A percentile compares a stretch with the other conserved stretches of the same genome.
These are phyloP conservation scores for Nycticryphes semicollaris DNA, from an alignment of 2,113 vertebrate genomes.

Conservation along the genomic window DNA sequence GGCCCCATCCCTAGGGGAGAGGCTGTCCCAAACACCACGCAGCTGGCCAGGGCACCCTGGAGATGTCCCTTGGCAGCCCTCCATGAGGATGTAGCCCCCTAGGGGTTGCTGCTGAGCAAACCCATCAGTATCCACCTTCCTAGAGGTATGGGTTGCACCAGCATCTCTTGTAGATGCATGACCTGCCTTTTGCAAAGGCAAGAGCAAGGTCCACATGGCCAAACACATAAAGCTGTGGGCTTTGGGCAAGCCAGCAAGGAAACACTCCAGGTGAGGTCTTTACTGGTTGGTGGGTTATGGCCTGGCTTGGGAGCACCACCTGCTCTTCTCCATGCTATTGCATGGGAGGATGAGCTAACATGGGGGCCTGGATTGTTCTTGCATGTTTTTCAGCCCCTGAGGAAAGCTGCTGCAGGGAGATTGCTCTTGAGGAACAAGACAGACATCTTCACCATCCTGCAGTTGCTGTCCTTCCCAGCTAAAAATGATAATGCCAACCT, in stretches of 20 bases:
- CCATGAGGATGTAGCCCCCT: background rate
- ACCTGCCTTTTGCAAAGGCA: background rate
- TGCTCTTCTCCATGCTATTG: background rate
- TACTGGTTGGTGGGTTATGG: background rate
- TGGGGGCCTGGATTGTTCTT: accelerated
- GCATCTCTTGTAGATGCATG: background rate
- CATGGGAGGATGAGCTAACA: background rate
- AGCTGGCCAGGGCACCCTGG: background rate
- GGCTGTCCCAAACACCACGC: background rate
- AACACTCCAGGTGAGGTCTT: background rate
- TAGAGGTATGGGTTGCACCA: background rate
- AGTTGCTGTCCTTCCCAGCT: background rate
- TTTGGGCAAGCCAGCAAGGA: background rate
- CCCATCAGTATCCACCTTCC: background rate
- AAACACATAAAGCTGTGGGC: accelerated
- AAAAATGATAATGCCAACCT: background rate
- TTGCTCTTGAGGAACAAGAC: background rate
- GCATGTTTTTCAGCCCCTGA: background rate
- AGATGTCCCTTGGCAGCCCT: background rate
- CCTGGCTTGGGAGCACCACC: background rate
- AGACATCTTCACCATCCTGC: background rate
- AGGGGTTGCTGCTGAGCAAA: background rate
- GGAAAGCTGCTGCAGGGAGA: background rate
- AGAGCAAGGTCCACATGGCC: accelerated
- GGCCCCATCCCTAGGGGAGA: background rate